phyloP scores from a whole-genome alignment of 2,888 invertebrate species.

The Drosophila colorata region DNA sequence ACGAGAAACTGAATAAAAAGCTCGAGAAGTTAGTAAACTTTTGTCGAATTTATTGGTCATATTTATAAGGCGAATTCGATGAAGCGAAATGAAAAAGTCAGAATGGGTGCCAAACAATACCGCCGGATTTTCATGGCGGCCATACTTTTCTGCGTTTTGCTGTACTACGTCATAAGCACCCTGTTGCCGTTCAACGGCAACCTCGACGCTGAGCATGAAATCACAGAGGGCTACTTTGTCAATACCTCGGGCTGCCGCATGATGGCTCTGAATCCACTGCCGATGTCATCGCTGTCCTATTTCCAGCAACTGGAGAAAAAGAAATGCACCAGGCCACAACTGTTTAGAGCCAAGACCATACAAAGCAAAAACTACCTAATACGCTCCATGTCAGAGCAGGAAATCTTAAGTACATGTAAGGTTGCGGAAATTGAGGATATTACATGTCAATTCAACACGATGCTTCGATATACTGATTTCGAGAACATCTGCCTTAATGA shows the following conservation, averaged over 20 bases:
- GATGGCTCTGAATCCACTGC: constrained; percentile 23
- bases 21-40: neutral
- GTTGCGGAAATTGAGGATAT: neutral
- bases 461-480: neutral
- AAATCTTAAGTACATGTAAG: constrained; percentile 83
- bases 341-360: constrained; percentile 15
- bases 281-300: neutral
- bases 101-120: neutral
- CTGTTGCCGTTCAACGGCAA: neutral
- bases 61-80: neutral
- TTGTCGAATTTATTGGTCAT: neutral
- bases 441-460: neutral
- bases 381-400: constrained; percentile 58
- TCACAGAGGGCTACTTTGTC: constrained; percentile 36
- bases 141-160: constrained; percentile 3
- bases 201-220: no score
- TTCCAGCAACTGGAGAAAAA: neutral
- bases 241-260: constrained; percentile 51
- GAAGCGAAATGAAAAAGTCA: neutral
- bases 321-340: constrained; percentile 17
- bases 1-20: constrained; percentile 1
- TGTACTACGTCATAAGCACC: constrained; percentile 17
- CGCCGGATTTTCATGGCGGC: neutral
- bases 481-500: neutral
- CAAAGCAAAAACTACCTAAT: neutral